phyloP scores from a whole-genome alignment of 2,888 invertebrate species.

The Catocala fraxini region DNA sequence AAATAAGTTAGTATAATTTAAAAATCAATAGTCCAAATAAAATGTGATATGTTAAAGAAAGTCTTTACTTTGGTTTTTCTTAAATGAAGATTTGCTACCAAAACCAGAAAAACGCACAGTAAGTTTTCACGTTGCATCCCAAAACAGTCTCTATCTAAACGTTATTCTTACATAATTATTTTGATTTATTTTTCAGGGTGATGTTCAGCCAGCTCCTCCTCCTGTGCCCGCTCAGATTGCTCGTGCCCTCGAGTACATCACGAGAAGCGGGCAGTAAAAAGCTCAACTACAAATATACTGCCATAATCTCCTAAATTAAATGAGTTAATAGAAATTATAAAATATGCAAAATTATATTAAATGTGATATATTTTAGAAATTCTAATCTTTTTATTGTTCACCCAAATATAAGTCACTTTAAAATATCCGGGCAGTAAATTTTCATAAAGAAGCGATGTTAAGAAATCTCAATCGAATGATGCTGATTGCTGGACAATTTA shows the following conservation, averaged over 20 bases:
- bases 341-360: slow-evolving; percentile 37
- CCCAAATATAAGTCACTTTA: too few species aligned
- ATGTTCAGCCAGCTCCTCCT: slow-evolving; percentile 80
- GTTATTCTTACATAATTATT: too few species aligned
- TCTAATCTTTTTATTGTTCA: too few species aligned
- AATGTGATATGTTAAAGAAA: slow-evolving; percentile 57
- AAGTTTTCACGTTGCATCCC: too few species aligned
- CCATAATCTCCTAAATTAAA: slow-evolving; percentile 25
- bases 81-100: too few species aligned
- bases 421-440: too few species aligned
- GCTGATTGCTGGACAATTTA: too few species aligned
- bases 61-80: too few species aligned
- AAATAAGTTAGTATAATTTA: slow-evolving; percentile 39
- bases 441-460: too few species aligned
- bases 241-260: slow-evolving; percentile 73
- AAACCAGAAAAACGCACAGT: too few species aligned
- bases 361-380: slow-evolving; percentile 56
- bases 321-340: slow-evolving; percentile 41
- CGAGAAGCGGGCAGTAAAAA: slow-evolving; percentile 54
- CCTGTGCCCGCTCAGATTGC: slow-evolving; percentile 82
- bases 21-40: slow-evolving; percentile 38
- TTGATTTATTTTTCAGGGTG: slow-evolving; percentile 60
- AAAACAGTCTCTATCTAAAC: too few species aligned
- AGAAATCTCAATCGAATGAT: too few species aligned
- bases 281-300: slow-evolving; percentile 26